phyloP scores from a whole-genome alignment of 2,797 vertebrate genomes.

The Gymnoscopelus microlampas region DNA sequence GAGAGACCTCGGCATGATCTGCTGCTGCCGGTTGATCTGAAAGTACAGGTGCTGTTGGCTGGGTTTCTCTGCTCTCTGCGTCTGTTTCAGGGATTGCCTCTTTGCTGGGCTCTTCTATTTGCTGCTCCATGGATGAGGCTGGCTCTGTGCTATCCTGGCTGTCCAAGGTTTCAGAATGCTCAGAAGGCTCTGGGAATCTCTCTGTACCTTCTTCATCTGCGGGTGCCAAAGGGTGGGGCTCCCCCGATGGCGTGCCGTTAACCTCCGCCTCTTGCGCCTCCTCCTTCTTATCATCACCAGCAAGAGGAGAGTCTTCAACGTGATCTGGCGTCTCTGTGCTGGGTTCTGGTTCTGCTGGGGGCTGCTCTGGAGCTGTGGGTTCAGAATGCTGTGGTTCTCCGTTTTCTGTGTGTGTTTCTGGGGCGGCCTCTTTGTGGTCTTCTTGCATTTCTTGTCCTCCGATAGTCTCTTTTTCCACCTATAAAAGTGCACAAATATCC shows the following conservation, averaged over 20 bases:
- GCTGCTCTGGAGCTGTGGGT: constrained; percentile 19
- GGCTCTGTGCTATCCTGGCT: too few relatives aligned
- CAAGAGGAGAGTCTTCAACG: not conserved
- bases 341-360: constrained; percentile 11
- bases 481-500: constrained; percentile 23
- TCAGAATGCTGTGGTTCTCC: constrained; percentile 4
- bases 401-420: constrained; percentile 15
- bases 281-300: not conserved
- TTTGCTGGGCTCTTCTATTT: too few relatives aligned
- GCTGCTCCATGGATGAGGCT: too few relatives aligned
- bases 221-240: not conserved
- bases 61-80: too few relatives aligned
- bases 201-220: constrained; percentile 21
- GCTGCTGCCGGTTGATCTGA: not conserved
- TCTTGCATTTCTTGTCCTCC: constrained; percentile 21
- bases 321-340: constrained; percentile 28
- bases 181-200: constrained; percentile 19
- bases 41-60: too few relatives aligned
- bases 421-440: constrained; percentile 19
- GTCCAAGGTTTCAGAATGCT: constrained; percentile 16
- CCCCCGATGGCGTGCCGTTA: not conserved
- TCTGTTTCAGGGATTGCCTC: too few relatives aligned
- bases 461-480: constrained; percentile 67
- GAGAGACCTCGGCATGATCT: constrained; percentile 32
- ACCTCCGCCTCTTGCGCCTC: constrained; percentile 5